phyloP scores from a whole-genome alignment of 1,140 invertebrate genomes.

The Cyclina sinensis region DNA sequence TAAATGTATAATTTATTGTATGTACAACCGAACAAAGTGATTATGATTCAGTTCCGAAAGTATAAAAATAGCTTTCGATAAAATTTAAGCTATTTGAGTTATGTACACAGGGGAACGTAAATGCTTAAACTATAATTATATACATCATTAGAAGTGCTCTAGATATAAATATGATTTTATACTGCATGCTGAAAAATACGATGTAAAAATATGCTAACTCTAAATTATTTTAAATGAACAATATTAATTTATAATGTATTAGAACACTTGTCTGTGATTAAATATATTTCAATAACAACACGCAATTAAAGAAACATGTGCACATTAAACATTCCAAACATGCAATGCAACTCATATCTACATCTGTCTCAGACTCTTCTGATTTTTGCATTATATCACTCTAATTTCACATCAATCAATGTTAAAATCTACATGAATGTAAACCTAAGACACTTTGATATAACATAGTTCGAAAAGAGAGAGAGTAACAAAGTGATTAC shows the following conservation, averaged over 20 bases:
- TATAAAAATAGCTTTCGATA: conserved; percentile 50
- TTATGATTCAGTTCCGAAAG: neutral
- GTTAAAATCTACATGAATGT: neutral
- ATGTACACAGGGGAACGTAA: neutral
- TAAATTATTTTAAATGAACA: neutral
- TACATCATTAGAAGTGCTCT: neutral
- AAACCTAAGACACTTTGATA: neutral
- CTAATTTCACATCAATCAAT: neutral
- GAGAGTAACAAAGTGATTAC: too few species aligned
- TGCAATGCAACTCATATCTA: too few species aligned
- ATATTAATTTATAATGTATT: neutral
- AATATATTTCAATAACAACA: neutral
- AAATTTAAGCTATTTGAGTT: conserved; percentile 34
- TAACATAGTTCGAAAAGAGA: neutral
- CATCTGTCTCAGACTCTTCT: too few species aligned
- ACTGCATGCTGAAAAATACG: neutral
- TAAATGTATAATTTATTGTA: conserved; percentile 1
- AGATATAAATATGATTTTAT: neutral
- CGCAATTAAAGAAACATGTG: neutral
- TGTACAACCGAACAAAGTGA: conserved; percentile 7
- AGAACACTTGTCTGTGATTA: neutral
- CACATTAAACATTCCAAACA: neutral
- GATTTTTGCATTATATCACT: too few species aligned
- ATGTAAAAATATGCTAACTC: neutral
- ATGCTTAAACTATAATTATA: neutral